Evolutionary conservation across 2,113 vertebrate species (phyloP).

Genomic region (Lagopus leucura): DNA sequence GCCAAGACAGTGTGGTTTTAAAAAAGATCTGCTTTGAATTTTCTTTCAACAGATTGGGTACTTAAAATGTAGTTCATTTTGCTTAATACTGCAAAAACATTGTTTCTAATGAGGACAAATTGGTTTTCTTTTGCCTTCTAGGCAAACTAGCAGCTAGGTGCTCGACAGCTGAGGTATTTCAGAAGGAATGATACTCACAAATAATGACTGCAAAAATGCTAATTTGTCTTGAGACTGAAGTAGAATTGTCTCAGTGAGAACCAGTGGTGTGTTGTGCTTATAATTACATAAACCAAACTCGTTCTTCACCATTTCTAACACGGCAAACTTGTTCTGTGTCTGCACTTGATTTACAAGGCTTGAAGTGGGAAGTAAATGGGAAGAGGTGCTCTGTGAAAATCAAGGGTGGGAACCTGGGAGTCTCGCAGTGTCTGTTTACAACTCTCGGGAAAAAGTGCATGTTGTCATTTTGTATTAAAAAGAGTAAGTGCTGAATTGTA

Average conservation of each 20-base stretch:
- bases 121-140: background rate
- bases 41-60: background rate
- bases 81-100: background rate
- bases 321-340: background rate
- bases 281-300: background rate
- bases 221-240: background rate
- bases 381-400: background rate
- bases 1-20: background rate
- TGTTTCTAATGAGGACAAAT: background rate
- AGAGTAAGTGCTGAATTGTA: background rate
- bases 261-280: too few species aligned
- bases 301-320: background rate
- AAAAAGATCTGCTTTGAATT: background rate
- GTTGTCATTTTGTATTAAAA: background rate
- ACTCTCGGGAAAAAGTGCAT: background rate
- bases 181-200: background rate
- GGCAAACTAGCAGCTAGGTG: background rate
- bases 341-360: background rate
- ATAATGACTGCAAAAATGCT: background rate
- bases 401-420: background rate
- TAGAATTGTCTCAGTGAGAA: background rate
- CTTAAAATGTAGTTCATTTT: background rate
- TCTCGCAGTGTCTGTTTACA: background rate
- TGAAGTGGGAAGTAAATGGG: background rate
- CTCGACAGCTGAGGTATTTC: background rate